Evolutionary conservation across 2,113 vertebrate genomes (phyloP).

Genomic region (Rhinogobius similis): DNA sequence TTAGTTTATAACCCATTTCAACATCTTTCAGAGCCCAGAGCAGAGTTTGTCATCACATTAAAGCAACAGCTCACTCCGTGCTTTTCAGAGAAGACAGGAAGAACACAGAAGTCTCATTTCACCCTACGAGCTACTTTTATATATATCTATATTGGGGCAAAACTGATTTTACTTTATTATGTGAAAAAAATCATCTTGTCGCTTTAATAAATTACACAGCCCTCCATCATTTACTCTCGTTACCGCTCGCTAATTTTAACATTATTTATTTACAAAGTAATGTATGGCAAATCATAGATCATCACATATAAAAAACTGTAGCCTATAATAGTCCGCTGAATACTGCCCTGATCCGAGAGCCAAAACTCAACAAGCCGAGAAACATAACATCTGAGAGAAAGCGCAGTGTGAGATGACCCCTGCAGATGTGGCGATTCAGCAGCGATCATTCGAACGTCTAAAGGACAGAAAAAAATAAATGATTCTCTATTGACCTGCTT

Average conservation of each 20-base stretch:
- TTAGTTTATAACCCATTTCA: too few species aligned
- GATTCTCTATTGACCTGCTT: conserved; percentile 71
- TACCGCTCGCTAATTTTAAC: neutral
- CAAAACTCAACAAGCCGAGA: neutral
- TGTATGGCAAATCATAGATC: neutral
- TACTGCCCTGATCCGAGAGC: neutral
- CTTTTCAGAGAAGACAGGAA: too few species aligned
- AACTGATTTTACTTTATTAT: too few species aligned
- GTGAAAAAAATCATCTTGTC: too few species aligned
- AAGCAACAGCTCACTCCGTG: too few species aligned
- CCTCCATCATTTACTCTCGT: neutral
- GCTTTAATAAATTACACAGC: neutral
- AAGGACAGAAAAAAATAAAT: conserved; percentile 62
- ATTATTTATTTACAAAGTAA: neutral
- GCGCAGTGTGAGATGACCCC: conserved; percentile 39
- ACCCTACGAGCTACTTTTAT: too few species aligned
- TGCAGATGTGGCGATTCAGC: conserved; percentile 73
- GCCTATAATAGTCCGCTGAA: neutral
- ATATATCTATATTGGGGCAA: too few species aligned
- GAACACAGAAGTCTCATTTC: too few species aligned
- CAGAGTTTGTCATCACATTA: too few species aligned
- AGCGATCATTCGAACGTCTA: conserved; percentile 66
- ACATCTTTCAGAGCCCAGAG: too few species aligned
- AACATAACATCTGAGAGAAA: conserved; percentile 50
- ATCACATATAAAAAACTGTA: neutral